A percentile compares a stretch with the other conserved stretches of the same genome.
Conservation (phyloP, 2,888 invertebrate species). For the Tromatobia lineatoria region DNA sequence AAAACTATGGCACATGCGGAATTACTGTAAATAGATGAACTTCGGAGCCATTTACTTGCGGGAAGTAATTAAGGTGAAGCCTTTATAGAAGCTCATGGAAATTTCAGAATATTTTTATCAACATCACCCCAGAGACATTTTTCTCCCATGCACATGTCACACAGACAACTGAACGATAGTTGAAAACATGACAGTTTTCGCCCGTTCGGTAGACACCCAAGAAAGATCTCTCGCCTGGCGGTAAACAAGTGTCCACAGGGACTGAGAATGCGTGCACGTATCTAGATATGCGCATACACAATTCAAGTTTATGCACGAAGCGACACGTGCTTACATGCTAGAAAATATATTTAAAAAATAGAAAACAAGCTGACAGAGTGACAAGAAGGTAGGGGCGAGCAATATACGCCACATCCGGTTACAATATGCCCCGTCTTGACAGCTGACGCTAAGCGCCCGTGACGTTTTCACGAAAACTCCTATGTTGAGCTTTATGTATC, state of each 20-base stretch:
- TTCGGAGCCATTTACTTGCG: no score
- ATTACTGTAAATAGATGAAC: no score
- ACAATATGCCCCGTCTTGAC: conserved; percentile 34
- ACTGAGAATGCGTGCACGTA: not conserved
- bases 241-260: conserved; percentile 6
- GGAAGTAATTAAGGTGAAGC: no score
- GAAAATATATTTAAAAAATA: not conserved
- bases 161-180: not conserved
- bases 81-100: no score
- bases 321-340: conserved; percentile 9
- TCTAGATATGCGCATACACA: not conserved
- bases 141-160: not conserved
- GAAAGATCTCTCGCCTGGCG: not conserved
- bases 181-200: not conserved
- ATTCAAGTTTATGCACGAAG: conserved; percentile 2
- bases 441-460: conserved; percentile 43
- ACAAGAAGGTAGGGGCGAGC: conserved; percentile 23
- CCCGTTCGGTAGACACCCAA: not conserved
- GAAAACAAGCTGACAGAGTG: conserved; percentile 19
- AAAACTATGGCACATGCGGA: no score
- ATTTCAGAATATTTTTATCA: no score
- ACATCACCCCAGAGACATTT: not conserved
- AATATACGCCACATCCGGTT: conserved; percentile 38
- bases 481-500: conserved; percentile 8
- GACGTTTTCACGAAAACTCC: conserved; percentile 49